Evolutionary conservation across 2,888 invertebrate genomes (phyloP).

Genomic region (Ashinkailepas kermadecensis): DNA sequence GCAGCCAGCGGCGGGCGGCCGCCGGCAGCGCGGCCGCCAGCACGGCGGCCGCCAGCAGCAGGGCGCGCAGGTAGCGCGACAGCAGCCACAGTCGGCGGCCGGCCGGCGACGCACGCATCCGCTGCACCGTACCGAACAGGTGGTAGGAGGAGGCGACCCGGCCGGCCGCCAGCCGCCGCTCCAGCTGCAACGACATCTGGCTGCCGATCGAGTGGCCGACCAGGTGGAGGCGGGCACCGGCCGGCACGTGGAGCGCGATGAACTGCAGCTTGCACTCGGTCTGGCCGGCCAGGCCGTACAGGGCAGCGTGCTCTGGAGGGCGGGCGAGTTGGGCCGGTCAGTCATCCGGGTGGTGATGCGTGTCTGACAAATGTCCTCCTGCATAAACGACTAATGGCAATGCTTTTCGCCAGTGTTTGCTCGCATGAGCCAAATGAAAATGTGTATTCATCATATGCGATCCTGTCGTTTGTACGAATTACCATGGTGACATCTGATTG

Average conservation of each 20-base stretch:
- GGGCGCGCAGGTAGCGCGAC: neutral
- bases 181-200: slow-evolving; percentile 54
- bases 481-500: too few species aligned
- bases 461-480: too few species aligned
- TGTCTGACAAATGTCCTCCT: too few species aligned
- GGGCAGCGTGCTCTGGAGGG: neutral
- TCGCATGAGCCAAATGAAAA: neutral
- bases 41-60: neutral
- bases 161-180: neutral
- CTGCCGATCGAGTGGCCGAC: slow-evolving; percentile 88
- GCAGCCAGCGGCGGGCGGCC: neutral
- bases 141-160: slow-evolving; percentile 10
- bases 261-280: slow-evolving; percentile 68
- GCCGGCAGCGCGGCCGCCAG: neutral
- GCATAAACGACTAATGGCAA: neutral
- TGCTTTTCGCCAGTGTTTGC: neutral
- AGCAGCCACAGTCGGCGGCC: slow-evolving; percentile 14
- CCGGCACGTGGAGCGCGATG: slow-evolving; percentile 62
- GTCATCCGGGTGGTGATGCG: too few species aligned
- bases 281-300: slow-evolving; percentile 71
- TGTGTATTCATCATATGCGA: too few species aligned
- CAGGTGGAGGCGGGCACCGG: slow-evolving; percentile 64
- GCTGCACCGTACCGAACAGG: slow-evolving; percentile 22
- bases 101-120: slow-evolving; percentile 10
- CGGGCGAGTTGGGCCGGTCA: too few species aligned